Base-by-base conservation (phyloP, 1,140 invertebrate genomes). In the Platyura marginata region DNA sequence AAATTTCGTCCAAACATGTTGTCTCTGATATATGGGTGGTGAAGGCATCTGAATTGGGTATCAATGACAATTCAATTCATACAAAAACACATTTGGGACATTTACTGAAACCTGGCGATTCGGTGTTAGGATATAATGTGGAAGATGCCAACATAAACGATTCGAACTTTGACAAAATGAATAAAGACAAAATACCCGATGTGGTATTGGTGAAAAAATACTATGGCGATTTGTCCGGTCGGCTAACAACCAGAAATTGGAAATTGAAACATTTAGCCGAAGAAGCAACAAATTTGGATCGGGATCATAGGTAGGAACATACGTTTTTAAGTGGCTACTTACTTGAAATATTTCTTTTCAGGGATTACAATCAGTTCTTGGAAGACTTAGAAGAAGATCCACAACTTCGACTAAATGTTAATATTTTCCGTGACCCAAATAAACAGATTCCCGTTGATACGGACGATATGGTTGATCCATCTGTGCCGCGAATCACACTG, bases 331-430 rank as follows among this genome's bases (percentile, higher is more conserved):
- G 33, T 19, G 21, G 41, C 33, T 18, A 21, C 37, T 39, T n/a
- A n/a, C n/a, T 34, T 42, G 32, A 5, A 1, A 19, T 29, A 6
- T 4, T 29, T 49, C 49, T 29, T 55, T 70, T 34, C 57, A 88
- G 84, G 48, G 91, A 95, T 51, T 96, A 89, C 59, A 78, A 83
- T 52, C 91, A 95, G 49, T 98, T 98, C 66, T 70, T 98, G 59
- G 88, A 98, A 52, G 95, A 99, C 57, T 62, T 99, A 40, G 95
- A 99, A 63, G 94, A 98, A 65, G 92, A 98, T 65, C 75, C 75
- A 18, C 73, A 75, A 22, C 69, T 91, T 44, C 73, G 95, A 46
- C 78, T 87, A 52, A 83, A 94, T 57, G 72, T 99, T 29, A 96
- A 97, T 55, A 94, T 98, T 44, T 98, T 91, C 63, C 80, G 79